A percentile compares a stretch with the other conserved stretches of the same genome.
phyloP scores from a whole-genome alignment of 2,888 invertebrate species.

The Sinelater perroti region DNA sequence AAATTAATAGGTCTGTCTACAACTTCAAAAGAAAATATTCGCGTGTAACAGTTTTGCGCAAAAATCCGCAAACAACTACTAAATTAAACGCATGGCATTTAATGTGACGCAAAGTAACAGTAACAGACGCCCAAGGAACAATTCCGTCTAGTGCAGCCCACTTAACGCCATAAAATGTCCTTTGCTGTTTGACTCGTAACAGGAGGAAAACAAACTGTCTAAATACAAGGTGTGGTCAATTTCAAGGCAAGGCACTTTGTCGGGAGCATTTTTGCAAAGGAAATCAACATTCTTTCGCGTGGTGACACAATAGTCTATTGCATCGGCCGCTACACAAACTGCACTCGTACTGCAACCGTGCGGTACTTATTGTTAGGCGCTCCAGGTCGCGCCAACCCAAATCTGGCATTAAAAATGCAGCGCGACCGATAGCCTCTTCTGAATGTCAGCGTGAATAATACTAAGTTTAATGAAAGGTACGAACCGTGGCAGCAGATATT shows the following conservation, averaged over 20 bases:
- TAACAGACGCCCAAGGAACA: too few species aligned
- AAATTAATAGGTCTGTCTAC: too few species aligned
- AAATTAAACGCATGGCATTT: too few species aligned
- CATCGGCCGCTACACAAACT: slow-evolving; percentile 30
- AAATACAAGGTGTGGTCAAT: slow-evolving; percentile 29
- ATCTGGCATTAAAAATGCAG: neutral
- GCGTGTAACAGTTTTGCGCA: too few species aligned
- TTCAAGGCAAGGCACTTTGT: slow-evolving; percentile 32
- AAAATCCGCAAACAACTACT: too few species aligned
- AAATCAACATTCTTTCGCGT: slow-evolving; percentile 27
- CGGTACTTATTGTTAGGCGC: neutral
- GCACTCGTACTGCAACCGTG: too few species aligned
- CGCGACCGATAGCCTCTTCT: neutral
- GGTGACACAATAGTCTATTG: slow-evolving; percentile 27
- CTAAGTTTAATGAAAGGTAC: neutral
- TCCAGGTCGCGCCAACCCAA: neutral
- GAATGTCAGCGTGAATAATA: neutral
- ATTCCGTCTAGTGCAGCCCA: too few species aligned
- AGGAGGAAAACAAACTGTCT: neutral
- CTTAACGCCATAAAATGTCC: too few species aligned
- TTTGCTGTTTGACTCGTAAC: neutral
- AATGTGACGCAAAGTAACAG: too few species aligned
- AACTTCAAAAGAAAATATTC: too few species aligned
- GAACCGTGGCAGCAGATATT: neutral
- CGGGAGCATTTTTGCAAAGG: slow-evolving; percentile 25